Evolutionary conservation across 2,113 vertebrate genomes (phyloP), one percentile per base, ranked within the genome.

Genomic region (Hemibagrus wyckioides): DNA sequence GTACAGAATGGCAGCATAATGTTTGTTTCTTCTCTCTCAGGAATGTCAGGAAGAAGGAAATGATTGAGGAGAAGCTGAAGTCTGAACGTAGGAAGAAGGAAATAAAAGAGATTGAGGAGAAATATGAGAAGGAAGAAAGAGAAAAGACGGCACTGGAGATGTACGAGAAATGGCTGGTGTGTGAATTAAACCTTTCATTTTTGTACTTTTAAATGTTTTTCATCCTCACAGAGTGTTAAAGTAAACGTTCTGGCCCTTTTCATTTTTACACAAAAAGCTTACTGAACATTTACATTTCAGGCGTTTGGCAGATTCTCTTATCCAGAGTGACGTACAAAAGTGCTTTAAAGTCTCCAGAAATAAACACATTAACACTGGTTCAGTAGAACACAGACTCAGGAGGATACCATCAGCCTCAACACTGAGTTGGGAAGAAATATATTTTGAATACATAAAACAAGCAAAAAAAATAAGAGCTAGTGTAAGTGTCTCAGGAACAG

Each of bases 81-180:
- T 94, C 59, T 89, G 93, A 96, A 86, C 92, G 76, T 13, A 84
- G 89, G 87, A 87, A 93, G 76, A 91, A 96, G 84, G 94, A 90
- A 91, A 93, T 88, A 82, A 96, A 96, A 84, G 92, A 91, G 81
- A 93, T 96, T 91, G 94, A 97, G 63, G 93, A 96, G 73, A 92
- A 81, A 69, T 95, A 95, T 69, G 91, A 96, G 88, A 97, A 95
- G 83, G 95, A 97, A 86, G 95, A 97, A 89, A 95, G 94, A 91
- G 96, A 96, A 67, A 95, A 96, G 92, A 94, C 92, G 91, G 97
- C 97, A 28, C 73, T 97, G 76, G 96, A 96, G 81, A 93, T 94
- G 88, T 99, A 98, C 92, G 96, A 97, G 88, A 94, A 92, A 86
- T 99, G 97, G 97, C 94, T 99, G 96, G 98, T 99, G 95, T 90